Evolutionary conservation across 92 coral and sea anemone genomes (phyloP).

Genomic region (Zoanthus sociatus): DNA sequence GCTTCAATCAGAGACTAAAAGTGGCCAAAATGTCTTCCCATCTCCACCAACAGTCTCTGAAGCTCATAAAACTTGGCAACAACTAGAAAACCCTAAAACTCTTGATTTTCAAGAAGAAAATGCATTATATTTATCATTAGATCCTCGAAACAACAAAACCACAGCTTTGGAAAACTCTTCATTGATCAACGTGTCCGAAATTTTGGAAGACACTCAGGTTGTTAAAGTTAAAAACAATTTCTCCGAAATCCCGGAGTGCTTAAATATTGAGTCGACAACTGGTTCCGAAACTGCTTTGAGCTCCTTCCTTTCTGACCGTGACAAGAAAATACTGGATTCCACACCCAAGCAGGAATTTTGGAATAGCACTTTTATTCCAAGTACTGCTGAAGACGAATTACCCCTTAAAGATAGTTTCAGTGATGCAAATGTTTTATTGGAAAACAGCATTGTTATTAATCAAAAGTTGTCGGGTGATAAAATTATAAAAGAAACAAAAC

Average conservation of each 20-base stretch:
- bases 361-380: background rate
- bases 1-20: background rate
- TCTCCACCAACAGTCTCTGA: background rate
- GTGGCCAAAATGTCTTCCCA: background rate
- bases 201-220: background rate
- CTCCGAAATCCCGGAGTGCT: background rate
- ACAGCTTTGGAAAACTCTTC: background rate
- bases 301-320: constrained; percentile 1
- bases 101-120: background rate
- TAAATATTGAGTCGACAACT: background rate
- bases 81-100: background rate
- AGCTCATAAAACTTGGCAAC: background rate
- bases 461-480: background rate
- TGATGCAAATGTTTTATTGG: background rate
- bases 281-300: background rate
- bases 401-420: background rate
- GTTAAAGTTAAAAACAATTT: background rate
- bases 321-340: background rate
- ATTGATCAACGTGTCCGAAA: constrained; percentile 10
- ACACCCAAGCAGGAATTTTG: background rate
- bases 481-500: background rate
- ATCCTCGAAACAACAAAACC: background rate
- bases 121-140: background rate
- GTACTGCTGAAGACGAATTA: background rate
- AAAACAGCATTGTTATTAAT: background rate